These are phyloP conservation scores for Falco concolor DNA, from an alignment of 2,797 vertebrate genomes.

Conservation along the genomic window DNA sequence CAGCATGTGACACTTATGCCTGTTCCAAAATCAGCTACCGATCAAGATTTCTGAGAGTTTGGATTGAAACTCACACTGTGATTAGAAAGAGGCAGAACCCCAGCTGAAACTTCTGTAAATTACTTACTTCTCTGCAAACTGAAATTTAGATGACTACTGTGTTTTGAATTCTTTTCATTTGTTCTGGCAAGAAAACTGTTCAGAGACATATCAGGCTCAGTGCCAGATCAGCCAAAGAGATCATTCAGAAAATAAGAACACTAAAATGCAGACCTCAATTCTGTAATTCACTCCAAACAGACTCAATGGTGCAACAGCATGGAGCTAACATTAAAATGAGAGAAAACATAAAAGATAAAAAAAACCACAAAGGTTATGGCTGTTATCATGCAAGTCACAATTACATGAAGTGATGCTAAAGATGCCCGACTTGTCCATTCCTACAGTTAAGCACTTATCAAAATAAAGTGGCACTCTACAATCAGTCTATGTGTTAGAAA, in stretches of 20 bases:
- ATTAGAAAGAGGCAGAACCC: not conserved
- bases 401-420: not conserved
- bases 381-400: not conserved
- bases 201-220: not conserved
- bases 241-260: not conserved
- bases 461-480: not conserved
- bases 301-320: not conserved
- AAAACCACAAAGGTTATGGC: not conserved
- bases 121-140: not conserved
- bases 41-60: not conserved
- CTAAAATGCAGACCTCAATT: not conserved
- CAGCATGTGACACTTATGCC: not conserved
- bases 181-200: not conserved
- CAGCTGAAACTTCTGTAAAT: not conserved
- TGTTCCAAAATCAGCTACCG: not conserved
- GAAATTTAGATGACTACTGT: not conserved
- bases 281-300: not conserved
- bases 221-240: not conserved
- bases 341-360: not conserved
- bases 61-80: not conserved
- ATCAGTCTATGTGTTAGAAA: not conserved
- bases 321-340: not conserved
- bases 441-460: not conserved
- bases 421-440: not conserved
- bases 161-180: not conserved